These are phyloP conservation scores for Suncus etruscus DNA, from an alignment of 2,113 vertebrate genomes.

Conservation along the genomic window DNA sequence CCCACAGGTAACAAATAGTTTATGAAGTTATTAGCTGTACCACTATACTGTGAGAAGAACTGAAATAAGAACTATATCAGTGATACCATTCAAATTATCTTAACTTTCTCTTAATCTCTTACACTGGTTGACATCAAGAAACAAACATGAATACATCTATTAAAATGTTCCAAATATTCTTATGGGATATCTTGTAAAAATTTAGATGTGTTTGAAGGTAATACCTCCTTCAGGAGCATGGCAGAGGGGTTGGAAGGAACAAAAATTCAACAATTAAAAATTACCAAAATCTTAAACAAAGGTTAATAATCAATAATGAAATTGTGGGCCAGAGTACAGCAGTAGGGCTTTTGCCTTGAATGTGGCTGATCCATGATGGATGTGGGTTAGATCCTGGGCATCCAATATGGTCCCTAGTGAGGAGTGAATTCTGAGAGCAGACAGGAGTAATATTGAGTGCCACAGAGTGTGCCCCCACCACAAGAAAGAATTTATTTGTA, in stretches of 20 bases:
- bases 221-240: background rate
- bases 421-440: too few species aligned
- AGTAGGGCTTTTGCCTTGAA: too few species aligned
- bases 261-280: background rate
- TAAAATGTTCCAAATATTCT: background rate
- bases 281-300: background rate
- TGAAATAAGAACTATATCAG: background rate
- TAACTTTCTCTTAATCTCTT: background rate
- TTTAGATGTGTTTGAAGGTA: background rate
- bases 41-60: background rate
- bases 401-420: too few species aligned
- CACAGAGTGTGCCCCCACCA: background rate
- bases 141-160: slow-evolving; percentile 9
- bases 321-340: too few species aligned
- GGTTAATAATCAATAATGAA: too few species aligned
- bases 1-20: background rate
- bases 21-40: background rate
- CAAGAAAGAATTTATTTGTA: slow-evolving; percentile 4
- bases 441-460: too few species aligned
- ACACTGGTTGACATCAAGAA: background rate
- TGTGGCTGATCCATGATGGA: too few species aligned
- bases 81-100: background rate
- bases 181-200: background rate
- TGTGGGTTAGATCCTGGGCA: too few species aligned
- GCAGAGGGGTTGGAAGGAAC: background rate